phyloP scores from a whole-genome alignment of 2,888 invertebrate genomes.

The Drosophila picticornis region DNA sequence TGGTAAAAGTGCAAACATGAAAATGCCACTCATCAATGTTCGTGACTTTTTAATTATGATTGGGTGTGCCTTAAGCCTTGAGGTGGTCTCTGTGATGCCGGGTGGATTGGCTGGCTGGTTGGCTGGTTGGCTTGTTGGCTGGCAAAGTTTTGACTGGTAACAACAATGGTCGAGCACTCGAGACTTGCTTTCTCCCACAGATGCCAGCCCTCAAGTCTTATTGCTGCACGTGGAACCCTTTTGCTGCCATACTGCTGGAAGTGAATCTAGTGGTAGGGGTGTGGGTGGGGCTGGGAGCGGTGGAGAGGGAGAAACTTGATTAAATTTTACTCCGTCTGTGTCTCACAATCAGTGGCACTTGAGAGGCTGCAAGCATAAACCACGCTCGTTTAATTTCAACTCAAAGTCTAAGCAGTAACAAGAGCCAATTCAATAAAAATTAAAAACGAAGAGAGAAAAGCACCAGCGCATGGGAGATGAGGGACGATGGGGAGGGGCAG shows the following conservation, averaged over 20 bases:
- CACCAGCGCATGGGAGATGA: conserved; percentile 4
- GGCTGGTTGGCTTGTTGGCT: conserved; percentile 1
- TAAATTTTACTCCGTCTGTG: conserved; percentile 71
- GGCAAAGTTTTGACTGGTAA: conserved; percentile 64
- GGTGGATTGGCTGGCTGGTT: neutral
- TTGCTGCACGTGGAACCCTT: conserved; percentile 52
- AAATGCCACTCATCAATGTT: conserved; percentile 42
- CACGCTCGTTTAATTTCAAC: conserved; percentile 81
- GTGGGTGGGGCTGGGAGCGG: too few species aligned
- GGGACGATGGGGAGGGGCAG: neutral
- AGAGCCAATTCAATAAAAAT: conserved; percentile 80
- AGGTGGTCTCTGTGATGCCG: neutral
- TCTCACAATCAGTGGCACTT: conserved; percentile 59
- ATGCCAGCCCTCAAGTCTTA: conserved; percentile 5
- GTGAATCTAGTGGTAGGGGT: neutral
- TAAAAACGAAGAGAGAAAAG: conserved; percentile 59
- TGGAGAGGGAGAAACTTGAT: conserved; percentile 59
- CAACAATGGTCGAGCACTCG: conserved; percentile 72
- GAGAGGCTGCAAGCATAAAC: conserved; percentile 70
- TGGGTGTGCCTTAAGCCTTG: conserved; percentile 1
- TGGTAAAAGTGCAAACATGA: conserved; percentile 28
- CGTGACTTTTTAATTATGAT: conserved; percentile 45
- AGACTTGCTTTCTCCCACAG: conserved; percentile 70
- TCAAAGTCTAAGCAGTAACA: conserved; percentile 79
- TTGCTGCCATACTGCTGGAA: conserved; percentile 3